Conservation (phyloP, 2,113 vertebrate genomes). For the Sylvicapra grimmia region DNA sequence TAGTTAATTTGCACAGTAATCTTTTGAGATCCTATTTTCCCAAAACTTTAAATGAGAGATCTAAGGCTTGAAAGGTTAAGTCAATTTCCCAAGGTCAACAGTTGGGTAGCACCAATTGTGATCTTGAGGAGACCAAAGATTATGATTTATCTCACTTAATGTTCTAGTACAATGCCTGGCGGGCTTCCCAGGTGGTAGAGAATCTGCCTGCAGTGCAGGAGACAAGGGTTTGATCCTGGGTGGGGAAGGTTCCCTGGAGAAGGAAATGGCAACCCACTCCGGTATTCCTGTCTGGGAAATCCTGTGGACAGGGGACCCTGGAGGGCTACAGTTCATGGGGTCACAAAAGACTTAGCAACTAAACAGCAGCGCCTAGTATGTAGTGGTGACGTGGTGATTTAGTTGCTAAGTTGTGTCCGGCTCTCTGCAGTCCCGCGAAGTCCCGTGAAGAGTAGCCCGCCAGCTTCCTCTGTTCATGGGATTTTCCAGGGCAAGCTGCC, state of each 20-base stretch:
- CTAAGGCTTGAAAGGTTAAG: constrained; percentile 16
- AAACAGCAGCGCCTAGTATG: background rate
- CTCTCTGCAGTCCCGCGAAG: background rate
- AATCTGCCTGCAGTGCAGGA: background rate
- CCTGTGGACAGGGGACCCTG: background rate
- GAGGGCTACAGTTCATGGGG: background rate
- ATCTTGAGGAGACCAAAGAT: background rate
- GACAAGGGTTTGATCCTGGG: background rate
- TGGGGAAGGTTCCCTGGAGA: background rate
- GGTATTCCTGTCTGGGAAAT: background rate
- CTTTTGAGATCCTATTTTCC: background rate
- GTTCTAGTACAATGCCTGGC: background rate
- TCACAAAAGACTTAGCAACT: background rate
- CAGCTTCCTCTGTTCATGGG: background rate
- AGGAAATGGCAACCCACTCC: background rate
- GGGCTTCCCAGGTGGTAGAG: background rate
- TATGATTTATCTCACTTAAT: background rate
- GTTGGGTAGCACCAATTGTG: background rate
- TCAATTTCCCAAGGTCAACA: background rate
- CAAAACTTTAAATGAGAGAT: constrained; percentile 26
- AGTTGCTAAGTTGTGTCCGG: background rate
- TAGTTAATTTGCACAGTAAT: constrained; percentile 26
- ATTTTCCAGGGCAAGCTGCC: background rate
- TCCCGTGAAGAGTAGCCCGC: fast-evolving
- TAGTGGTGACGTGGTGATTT: background rate